Evolutionary conservation across 1,140 invertebrate species (phyloP).

Genomic region (Brachionus asplanchnoidis): DNA sequence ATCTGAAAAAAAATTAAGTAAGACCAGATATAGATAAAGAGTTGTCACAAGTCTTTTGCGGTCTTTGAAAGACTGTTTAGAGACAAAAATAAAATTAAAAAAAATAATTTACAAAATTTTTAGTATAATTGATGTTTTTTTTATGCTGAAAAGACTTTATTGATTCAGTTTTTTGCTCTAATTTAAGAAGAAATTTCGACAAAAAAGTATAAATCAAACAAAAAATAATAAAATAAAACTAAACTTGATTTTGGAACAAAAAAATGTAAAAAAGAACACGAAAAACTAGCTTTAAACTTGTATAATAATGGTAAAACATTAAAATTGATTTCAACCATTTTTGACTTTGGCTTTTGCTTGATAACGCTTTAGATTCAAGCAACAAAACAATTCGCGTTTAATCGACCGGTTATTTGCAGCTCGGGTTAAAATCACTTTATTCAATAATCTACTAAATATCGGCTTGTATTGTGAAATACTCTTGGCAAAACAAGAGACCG

Average conservation of each 20-base stretch:
- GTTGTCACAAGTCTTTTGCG: background rate
- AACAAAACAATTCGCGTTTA: background rate
- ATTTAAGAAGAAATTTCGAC: background rate
- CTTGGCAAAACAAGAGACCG: constrained; percentile 12
- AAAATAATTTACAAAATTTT: background rate
- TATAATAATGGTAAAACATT: constrained; percentile 15
- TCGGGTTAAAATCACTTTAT: constrained; percentile 3
- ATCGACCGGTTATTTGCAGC: background rate
- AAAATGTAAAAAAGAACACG: constrained; percentile 13
- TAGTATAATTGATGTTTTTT: background rate
- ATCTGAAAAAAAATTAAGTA: background rate
- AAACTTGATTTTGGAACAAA: constrained; percentile 21
- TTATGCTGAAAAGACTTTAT: background rate
- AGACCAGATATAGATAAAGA: background rate
- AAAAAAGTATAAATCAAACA: background rate
- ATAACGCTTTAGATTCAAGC: background rate
- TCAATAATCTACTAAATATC: constrained; percentile 11
- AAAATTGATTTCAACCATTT: constrained; percentile 2
- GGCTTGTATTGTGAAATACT: constrained; percentile 10
- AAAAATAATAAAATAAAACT: constrained; percentile 26
- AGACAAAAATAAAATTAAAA: background rate
- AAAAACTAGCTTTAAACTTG: constrained; percentile 19
- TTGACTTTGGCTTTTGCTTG: background rate
- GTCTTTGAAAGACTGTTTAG: background rate
- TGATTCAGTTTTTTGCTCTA: background rate